Conservation (phyloP, 2,113 vertebrate genomes). For the Deroptyus accipitrinus region DNA sequence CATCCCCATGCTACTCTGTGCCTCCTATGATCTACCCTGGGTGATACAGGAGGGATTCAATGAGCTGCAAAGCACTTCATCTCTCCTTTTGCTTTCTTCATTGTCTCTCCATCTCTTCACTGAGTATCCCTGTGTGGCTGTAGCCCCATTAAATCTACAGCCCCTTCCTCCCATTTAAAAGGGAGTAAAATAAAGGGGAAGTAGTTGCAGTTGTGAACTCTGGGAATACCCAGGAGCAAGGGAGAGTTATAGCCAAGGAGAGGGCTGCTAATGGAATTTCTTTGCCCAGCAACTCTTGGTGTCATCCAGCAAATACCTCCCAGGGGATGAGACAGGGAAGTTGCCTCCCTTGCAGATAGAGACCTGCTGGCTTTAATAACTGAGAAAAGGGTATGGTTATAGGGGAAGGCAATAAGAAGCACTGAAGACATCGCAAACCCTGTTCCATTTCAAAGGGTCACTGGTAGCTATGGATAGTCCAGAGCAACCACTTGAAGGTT, state of each 20-base stretch:
- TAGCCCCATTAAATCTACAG: not conserved
- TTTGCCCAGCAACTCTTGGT: not conserved
- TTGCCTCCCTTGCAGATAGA: not conserved
- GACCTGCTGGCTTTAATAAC: not conserved
- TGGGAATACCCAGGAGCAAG: fast-evolving
- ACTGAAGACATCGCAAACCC: not conserved
- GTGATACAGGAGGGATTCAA: not conserved
- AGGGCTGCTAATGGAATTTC: not conserved
- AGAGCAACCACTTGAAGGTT: not conserved
- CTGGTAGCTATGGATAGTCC: not conserved
- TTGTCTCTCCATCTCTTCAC: not conserved
- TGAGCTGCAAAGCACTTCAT: not conserved
- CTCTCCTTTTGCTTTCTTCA: not conserved
- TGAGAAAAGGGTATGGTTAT: not conserved
- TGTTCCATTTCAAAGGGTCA: not conserved
- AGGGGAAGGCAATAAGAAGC: not conserved
- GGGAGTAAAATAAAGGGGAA: not conserved
- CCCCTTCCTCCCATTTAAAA: not conserved
- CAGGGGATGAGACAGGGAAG: not conserved
- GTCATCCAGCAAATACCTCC: not conserved
- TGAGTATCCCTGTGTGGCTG: not conserved
- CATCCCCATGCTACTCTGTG: not conserved
- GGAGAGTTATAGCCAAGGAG: not conserved
- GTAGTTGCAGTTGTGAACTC: not conserved
- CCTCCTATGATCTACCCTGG: not conserved